Conservation (phyloP, 2,113 vertebrate genomes). For the Jacana jacana region DNA sequence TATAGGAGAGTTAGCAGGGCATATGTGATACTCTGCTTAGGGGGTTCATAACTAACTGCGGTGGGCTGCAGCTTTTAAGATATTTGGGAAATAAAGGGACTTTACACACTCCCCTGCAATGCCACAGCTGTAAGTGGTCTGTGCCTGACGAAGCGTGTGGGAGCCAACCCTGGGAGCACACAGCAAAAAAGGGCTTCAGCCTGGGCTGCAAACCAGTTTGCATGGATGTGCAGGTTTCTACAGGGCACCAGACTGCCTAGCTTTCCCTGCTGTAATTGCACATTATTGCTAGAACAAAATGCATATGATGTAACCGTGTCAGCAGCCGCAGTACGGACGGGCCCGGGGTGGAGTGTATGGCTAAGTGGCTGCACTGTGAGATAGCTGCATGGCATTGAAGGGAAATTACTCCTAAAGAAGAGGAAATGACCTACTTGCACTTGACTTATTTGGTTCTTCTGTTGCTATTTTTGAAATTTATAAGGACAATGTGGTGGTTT, state of each 20-base stretch:
- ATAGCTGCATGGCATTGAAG: neutral
- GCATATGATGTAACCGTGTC: neutral
- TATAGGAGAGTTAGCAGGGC: neutral
- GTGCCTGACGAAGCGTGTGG: neutral
- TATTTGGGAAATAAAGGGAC: neutral
- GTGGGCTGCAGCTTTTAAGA: neutral
- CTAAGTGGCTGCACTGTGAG: neutral
- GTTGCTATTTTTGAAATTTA: neutral
- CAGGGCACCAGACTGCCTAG: too few species aligned
- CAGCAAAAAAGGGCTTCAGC: too few species aligned
- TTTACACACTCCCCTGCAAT: neutral
- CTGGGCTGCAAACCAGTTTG: neutral
- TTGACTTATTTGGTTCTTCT: neutral
- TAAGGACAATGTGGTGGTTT: neutral
- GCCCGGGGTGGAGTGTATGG: neutral
- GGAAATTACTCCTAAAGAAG: neutral
- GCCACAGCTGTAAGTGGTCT: neutral
- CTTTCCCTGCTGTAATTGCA: neutral
- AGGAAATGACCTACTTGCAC: neutral
- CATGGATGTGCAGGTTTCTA: neutral
- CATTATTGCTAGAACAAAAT: neutral
- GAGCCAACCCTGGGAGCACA: neutral
- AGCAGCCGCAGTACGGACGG: neutral
- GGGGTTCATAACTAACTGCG: neutral
- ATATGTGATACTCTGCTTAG: neutral